Base-by-base conservation (phyloP, 1,140 invertebrate species). In the Drosophila carrolli region DNA sequence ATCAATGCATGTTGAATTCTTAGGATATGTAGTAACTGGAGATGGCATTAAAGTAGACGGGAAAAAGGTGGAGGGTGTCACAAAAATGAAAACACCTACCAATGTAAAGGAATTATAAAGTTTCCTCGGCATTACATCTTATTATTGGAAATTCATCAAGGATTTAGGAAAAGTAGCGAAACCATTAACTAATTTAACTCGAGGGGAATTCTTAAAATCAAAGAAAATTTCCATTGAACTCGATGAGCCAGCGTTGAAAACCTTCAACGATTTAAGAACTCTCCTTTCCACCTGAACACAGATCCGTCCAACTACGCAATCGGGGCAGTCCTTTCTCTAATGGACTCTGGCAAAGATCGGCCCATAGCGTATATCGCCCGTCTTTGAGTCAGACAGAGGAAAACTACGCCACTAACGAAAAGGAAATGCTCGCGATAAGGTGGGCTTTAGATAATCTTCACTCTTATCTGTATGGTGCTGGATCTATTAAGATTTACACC, bases 41-140 rank as follows among this genome's bases (percentile, higher is more conserved):
- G 58, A 60, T n/a, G 58, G 46, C 4, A 60, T 60, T 5, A 40
- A n/a, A 11, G 23, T 37, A 19, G 58, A 51, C 13, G 23, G n/a
- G 9, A 60, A 60, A 40, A 57, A 44, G 5, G 54, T 57, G 5
- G 13, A 27, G 23, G 54, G 44, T 27, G 19, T 27, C 16, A 47
- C 54, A 27, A 27, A 38, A 11, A 50, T 27, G 0, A 38, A 48
- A 5, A 19, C 58, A 8, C 46, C 46, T 16, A 27, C 13, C 2
- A 51, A 41, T 7, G 8, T 60, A 9, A 60, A 29, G n/a, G 46
- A 60, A 29, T 9, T 60, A 13, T 51, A 60, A 19, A 60, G 47
- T n/a, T 60, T 60, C 10, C 10, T 51, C 4, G 23, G 47, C 6
- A 60, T 60, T 38, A 19, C 19, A 19, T 19, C 19, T 1, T 19